Evolutionary conservation across 2,888 invertebrate species (phyloP).

Genomic region (Mantis religiosa): DNA sequence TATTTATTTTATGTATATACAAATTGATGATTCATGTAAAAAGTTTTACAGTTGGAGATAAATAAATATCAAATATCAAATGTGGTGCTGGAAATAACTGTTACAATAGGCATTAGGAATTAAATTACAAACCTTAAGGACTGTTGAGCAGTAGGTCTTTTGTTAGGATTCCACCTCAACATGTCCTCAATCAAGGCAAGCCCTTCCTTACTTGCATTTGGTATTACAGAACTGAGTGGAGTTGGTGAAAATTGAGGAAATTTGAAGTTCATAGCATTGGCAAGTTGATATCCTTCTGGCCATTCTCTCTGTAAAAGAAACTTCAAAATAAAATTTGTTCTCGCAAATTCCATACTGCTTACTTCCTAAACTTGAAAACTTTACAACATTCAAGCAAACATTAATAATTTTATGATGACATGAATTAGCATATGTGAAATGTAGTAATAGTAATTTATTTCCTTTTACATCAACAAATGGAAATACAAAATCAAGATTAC

Average conservation of each 20-base stretch:
- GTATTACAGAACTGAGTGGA: slow-evolving; percentile 73
- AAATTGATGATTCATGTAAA: too few relatives aligned
- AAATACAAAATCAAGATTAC: too few relatives aligned
- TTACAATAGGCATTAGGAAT: background rate
- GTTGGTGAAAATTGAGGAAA: slow-evolving; percentile 87
- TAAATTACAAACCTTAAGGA: slow-evolving; percentile 62
- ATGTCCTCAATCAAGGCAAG: slow-evolving; percentile 79
- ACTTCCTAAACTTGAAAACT: too few relatives aligned
- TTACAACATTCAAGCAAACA: too few relatives aligned
- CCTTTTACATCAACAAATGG: too few relatives aligned
- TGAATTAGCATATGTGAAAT: too few relatives aligned
- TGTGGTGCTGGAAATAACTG: background rate
- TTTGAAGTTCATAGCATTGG: slow-evolving; percentile 90
- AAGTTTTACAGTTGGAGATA: too few relatives aligned
- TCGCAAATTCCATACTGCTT: background rate
- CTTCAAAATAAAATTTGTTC: background rate
- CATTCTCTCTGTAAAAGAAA: slow-evolving; percentile 67
- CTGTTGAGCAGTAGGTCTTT: slow-evolving; percentile 86
- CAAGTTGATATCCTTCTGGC: slow-evolving; percentile 92
- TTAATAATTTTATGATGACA: too few relatives aligned
- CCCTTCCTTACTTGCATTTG: slow-evolving; percentile 77
- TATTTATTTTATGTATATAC: too few relatives aligned
- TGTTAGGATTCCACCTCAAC: slow-evolving; percentile 87
- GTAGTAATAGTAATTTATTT: too few relatives aligned
- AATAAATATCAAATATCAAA: too few relatives aligned